These are phyloP conservation scores for Biston stratarius DNA, from an alignment of 2,888 invertebrate species.

Conservation along the genomic window DNA sequence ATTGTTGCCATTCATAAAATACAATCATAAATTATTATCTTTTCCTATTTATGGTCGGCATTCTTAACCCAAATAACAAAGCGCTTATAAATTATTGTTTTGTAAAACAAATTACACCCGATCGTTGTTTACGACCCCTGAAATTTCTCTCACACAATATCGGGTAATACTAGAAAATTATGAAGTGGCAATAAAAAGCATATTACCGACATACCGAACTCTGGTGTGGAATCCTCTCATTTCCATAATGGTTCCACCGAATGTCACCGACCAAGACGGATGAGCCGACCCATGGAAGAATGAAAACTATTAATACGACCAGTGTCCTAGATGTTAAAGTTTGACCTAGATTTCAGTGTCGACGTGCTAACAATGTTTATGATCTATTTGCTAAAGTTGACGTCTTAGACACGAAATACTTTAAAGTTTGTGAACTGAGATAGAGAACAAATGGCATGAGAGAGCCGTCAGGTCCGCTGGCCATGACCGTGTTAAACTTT, in stretches of 20 bases:
- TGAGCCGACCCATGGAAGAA: slow-evolving; percentile 50
- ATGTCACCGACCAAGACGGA: slow-evolving; percentile 52
- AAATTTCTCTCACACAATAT: slow-evolving; percentile 37
- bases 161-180: slow-evolving; percentile 58
- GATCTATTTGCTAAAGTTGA: slow-evolving; percentile 43
- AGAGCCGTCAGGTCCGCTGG: slow-evolving; percentile 15
- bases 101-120: slow-evolving; percentile 29
- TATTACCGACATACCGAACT: slow-evolving; percentile 54
- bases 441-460: slow-evolving; percentile 9
- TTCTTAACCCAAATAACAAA: slow-evolving; percentile 27
- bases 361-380: slow-evolving; percentile 50
- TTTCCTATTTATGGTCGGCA: slow-evolving; percentile 15
- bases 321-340: slow-evolving; percentile 51
- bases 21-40: slow-evolving; percentile 15
- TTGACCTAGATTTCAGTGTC: slow-evolving; percentile 56
- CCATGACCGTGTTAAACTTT: slow-evolving; percentile 20
- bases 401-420: slow-evolving; percentile 21
- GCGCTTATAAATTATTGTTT: slow-evolving; percentile 32
- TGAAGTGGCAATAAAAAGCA: slow-evolving; percentile 65
- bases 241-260: slow-evolving; percentile 66
- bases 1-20: slow-evolving; percentile 14
- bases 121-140: slow-evolving; percentile 32
- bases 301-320: slow-evolving; percentile 54
- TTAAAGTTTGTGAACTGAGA: slow-evolving; percentile 23
- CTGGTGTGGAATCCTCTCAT: slow-evolving; percentile 66